phyloP scores from a whole-genome alignment of 2,888 invertebrate genomes.

The Axea sp. region DNA sequence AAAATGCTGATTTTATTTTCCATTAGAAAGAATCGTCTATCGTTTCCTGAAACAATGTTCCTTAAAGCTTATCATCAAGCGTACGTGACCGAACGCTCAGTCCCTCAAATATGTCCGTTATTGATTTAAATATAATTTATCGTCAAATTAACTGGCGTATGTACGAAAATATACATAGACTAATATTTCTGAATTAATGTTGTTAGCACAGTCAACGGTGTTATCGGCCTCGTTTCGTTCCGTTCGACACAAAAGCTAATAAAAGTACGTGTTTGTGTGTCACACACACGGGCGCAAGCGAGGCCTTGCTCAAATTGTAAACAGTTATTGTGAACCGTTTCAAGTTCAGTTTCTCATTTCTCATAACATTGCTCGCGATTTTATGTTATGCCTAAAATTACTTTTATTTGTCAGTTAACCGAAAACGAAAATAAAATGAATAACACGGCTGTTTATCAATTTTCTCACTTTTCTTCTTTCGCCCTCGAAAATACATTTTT shows the following conservation, averaged over 20 bases:
- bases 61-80: slow-evolving; percentile 35
- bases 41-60: slow-evolving; percentile 9
- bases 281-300: neutral
- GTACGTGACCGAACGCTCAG: slow-evolving; percentile 43
- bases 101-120: slow-evolving; percentile 30
- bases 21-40: no score
- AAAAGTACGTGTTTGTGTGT: slow-evolving; percentile 20
- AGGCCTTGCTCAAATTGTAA: slow-evolving; percentile 11
- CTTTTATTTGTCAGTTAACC: no score
- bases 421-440: no score
- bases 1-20: no score
- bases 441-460: no score
- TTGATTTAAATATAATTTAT: slow-evolving; percentile 54
- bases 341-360: slow-evolving; percentile 5
- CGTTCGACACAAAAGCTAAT: slow-evolving; percentile 34
- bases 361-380: no score
- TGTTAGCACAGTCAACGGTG: slow-evolving; percentile 47
- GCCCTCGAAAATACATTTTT: no score
- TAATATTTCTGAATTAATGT: slow-evolving; percentile 49
- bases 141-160: slow-evolving; percentile 39
- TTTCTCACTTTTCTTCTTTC: no score
- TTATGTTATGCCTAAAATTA: no score
- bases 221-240: slow-evolving; percentile 25
- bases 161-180: slow-evolving; percentile 42
- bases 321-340: slow-evolving; percentile 2